Conservation (phyloP, 2,113 vertebrate species). For the Megatriorchis doriae region DNA sequence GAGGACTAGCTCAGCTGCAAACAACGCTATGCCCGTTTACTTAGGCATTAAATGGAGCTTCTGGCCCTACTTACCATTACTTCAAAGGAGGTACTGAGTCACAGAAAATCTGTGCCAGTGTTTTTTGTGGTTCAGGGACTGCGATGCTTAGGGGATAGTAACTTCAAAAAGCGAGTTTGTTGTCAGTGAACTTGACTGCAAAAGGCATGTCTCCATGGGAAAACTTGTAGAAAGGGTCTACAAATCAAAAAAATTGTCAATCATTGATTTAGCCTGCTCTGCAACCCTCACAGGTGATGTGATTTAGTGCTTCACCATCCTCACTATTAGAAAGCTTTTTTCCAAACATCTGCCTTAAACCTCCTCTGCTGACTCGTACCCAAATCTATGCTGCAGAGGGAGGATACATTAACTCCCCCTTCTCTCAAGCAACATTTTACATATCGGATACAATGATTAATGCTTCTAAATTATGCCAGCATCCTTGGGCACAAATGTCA, state of each 20-base stretch:
- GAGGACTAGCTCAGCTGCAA: background rate
- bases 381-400: background rate
- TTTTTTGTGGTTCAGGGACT: background rate
- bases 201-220: background rate
- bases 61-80: background rate
- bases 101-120: background rate
- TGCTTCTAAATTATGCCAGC: background rate
- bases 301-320: background rate
- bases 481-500: background rate
- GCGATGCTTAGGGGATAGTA: background rate
- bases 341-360: background rate
- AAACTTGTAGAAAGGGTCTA: background rate
- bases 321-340: background rate
- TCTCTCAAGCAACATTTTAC: background rate
- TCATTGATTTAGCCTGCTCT: background rate
- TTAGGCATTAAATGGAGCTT: background rate
- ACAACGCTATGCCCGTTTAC: accelerated
- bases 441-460: background rate
- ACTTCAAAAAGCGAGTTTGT: background rate
- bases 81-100: background rate
- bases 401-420: background rate
- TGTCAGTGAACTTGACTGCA: background rate
- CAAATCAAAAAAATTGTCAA: background rate
- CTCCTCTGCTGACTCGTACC: background rate
- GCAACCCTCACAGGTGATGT: background rate